Percentiles rank a stretch among this genome's conserved stretches.
phyloP scores from a whole-genome alignment of 1,140 invertebrate genomes.

The Mesaphorura yosii region DNA sequence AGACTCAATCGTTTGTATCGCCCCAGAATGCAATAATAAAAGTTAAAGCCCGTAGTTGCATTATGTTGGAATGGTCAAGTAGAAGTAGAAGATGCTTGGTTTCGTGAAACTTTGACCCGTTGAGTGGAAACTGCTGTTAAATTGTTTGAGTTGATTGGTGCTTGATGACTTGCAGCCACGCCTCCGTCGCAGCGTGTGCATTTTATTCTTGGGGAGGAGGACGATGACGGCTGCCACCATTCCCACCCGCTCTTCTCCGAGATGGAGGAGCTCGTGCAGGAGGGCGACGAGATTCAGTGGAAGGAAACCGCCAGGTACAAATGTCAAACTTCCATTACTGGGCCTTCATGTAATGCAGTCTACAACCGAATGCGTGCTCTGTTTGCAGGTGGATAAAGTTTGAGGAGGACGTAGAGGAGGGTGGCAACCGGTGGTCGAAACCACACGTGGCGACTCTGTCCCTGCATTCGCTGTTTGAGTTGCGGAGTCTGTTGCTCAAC shows the following conservation, averaged over 20 bases:
- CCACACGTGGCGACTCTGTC: constrained; percentile 86
- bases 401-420: constrained; percentile 88
- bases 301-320: constrained; percentile 79
- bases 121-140: too few species aligned
- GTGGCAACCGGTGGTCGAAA: constrained; percentile 87
- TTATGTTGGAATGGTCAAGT: neutral
- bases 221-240: constrained; percentile 67
- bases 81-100: too few species aligned
- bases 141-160: too few species aligned
- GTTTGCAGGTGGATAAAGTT: constrained; percentile 77
- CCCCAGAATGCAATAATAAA: neutral
- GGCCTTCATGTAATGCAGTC: neutral
- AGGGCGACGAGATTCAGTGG: constrained; percentile 85
- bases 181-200: constrained; percentile 83
- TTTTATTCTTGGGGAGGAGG: constrained; percentile 87
- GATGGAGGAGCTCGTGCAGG: constrained; percentile 81
- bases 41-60: neutral
- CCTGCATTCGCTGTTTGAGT: constrained; percentile 77
- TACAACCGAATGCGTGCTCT: neutral
- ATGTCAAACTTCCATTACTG: neutral
- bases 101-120: too few species aligned
- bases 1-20: too few species aligned
- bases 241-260: constrained; percentile 83
- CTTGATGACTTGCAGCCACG: constrained; percentile 59
- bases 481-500: constrained; percentile 73